phyloP scores from a whole-genome alignment of 2,888 invertebrate species.

The Drosophila quinaria region DNA sequence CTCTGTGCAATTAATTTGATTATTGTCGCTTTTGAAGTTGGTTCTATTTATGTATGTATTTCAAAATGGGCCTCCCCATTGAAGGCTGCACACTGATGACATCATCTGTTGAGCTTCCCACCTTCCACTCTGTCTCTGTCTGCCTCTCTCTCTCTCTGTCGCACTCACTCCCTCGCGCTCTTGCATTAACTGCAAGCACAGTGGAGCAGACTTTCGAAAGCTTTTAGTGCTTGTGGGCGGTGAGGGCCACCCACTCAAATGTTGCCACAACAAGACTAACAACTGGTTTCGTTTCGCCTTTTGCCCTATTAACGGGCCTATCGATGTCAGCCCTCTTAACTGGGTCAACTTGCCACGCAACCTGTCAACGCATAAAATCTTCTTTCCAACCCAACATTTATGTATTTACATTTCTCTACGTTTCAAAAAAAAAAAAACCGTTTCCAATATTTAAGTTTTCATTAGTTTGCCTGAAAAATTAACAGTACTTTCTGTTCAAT shows the following conservation, averaged over 20 bases:
- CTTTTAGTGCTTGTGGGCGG: neutral
- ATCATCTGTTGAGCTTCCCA: conserved; percentile 47
- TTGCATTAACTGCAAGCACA: conserved; percentile 21
- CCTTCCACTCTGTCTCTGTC: neutral
- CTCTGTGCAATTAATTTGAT: conserved; percentile 20
- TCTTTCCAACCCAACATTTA: neutral
- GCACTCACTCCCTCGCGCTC: neutral
- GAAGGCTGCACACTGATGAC: conserved; percentile 40
- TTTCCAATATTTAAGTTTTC: too few relatives aligned
- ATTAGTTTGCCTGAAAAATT: too few relatives aligned
- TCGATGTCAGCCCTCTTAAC: conserved; percentile 24
- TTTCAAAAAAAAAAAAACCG: too few relatives aligned
- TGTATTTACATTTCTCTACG: neutral
- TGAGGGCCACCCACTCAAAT: conserved; percentile 10
- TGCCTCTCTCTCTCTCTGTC: neutral
- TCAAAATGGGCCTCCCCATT: conserved; percentile 11
- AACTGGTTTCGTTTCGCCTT: conserved; percentile 19
- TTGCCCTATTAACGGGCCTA: conserved; percentile 19
- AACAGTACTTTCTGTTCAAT: neutral
- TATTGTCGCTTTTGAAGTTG: conserved; percentile 27
- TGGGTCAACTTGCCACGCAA: conserved; percentile 72
- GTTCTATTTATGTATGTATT: conserved; percentile 38
- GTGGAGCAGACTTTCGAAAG: conserved; percentile 14
- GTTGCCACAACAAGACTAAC: conserved; percentile 9
- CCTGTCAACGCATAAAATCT: conserved; percentile 28